Evolutionary conservation across 1,140 invertebrate genomes (phyloP).

Genomic region (Leptopilina clavipes): DNA sequence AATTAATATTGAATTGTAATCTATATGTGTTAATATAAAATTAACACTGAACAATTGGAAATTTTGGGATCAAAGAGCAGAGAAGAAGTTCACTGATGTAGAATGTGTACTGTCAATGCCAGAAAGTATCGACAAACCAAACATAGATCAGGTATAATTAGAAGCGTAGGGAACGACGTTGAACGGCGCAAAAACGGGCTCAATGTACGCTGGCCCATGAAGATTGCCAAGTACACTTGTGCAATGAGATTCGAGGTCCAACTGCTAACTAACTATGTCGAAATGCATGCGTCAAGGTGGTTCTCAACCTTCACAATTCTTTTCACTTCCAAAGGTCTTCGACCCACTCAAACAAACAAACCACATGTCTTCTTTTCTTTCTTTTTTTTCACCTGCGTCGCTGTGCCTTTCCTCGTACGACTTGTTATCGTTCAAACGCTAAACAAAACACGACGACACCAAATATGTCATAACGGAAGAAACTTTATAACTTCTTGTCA

Average conservation of each 20-base stretch:
- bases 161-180: slow-evolving; percentile 49
- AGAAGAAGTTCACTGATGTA: too few relatives aligned
- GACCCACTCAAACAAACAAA: neutral
- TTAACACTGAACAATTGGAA: too few relatives aligned
- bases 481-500: slow-evolving; percentile 35
- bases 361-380: neutral
- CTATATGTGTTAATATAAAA: too few relatives aligned
- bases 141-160: slow-evolving; percentile 71
- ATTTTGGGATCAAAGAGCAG: too few relatives aligned
- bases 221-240: slow-evolving; percentile 57
- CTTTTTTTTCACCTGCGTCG: slow-evolving; percentile 40
- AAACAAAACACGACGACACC: slow-evolving; percentile 7
- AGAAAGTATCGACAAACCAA: slow-evolving; percentile 65
- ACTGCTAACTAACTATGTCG: slow-evolving; percentile 45
- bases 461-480: too few relatives aligned
- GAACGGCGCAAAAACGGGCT: slow-evolving; percentile 42
- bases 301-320: slow-evolving; percentile 9
- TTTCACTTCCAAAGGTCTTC: slow-evolving; percentile 9
- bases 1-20: too few relatives aligned
- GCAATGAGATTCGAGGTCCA: slow-evolving; percentile 52
- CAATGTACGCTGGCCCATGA: slow-evolving; percentile 42
- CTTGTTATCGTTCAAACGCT: slow-evolving; percentile 42
- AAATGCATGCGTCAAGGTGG: slow-evolving; percentile 28
- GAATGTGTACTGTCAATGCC: slow-evolving; percentile 65
- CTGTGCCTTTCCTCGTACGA: slow-evolving; percentile 35